Evolutionary conservation across 2,888 invertebrate species (phyloP), one percentile per base, ranked within the genome.

Genomic region (Heteromurus nitidus): DNA sequence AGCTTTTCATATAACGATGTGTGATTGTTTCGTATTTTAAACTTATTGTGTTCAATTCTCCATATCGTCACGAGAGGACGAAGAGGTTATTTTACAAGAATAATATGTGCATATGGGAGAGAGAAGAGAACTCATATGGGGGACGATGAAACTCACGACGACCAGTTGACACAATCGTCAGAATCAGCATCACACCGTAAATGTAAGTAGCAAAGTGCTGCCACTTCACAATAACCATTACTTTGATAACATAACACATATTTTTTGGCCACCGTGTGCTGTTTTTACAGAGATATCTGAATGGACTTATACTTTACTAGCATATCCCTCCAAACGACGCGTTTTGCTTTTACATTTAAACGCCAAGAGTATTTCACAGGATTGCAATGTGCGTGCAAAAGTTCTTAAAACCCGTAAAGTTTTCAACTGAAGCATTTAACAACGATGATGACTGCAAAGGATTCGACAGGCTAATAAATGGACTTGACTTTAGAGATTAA

Each of bases 401-500:
- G n/a, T n/a, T n/a, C n/a, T 26, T 74, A 74, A 74, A 74, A 64
- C 42, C 74, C 74, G 74, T 50, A 64, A 74, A 74, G 64, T 31
- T 74, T 36, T 5, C 18, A 28, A 73, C 64, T 47, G 60, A 44
- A 72, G 60, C 72, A 62, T 62, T 72, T 72, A 53, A 67, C 75
- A 75, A 67, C 30, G 75, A 75, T 75, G 67, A 75, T 75, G 75
- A 75, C 58, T 55, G 75, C 67, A 76, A 74, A 74, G 28, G 42
- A 76, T 67, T 76, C 44, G 68, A 76, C 76, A 76, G 68, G 47
- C 68, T 68, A 76, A 76, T 76, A 76, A 76, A 76, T 76, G 76
- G 76, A 76, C 76, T 68, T 76, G 76, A 76, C 76, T 68, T 67
- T 28, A 53, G 75, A 76, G 76, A 76, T 76, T 76, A 76, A 76